Base-by-base conservation (phyloP, 2,797 vertebrate species). In the Mus spretus region DNA sequence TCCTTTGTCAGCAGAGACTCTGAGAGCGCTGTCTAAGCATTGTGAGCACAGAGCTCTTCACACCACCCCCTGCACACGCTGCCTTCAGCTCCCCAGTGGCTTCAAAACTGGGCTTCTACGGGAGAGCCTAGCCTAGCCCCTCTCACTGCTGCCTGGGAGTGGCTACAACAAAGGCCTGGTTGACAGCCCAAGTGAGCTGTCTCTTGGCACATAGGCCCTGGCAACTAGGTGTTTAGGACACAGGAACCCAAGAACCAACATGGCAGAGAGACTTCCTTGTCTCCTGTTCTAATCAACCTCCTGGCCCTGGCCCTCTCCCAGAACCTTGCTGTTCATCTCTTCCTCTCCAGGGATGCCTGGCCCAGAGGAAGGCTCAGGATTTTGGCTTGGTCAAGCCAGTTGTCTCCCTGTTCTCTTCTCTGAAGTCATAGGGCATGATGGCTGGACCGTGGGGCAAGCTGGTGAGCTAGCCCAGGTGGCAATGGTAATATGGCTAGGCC, bases 361-460 rank as follows among this genome's bases (percentile, higher is more conserved):
- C 55, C 44, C 37, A 1, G 34, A n/a, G 24, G 55, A 50, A 47
- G 53, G 6, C 67, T 84, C 0, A 0, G 37, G 47, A 37, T 3
- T 83, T 10, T 50, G 55, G 70, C 4, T 75, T 15, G 19, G 34
- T 20, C 70, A 28, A 61, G 13, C 2, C 14, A 1, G 14, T 22
- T 2, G 2, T 14, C 24, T 14, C 83, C 28, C 26, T 28, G n/a
- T 77, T 65, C 77, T n/a, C 74, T 67, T 31, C 37, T 40, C 50
- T 57, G 13, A 59, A 44, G 75, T n/a, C 19, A 63, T 37, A 70
- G 53, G 90, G 84, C 34, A 44, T 1, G 0, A n/a, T n/a, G 87
- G 22, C 47, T 0, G 4, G 82, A 31, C 28, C 0, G 22, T 6
- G n/a, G 63, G 26, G 20, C 59, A 78, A 90, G 57, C 37, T 28